Evolutionary conservation across 2,113 vertebrate species (phyloP), one percentile per base, ranked within the genome.

Genomic region (Saccopteryx leptura): DNA sequence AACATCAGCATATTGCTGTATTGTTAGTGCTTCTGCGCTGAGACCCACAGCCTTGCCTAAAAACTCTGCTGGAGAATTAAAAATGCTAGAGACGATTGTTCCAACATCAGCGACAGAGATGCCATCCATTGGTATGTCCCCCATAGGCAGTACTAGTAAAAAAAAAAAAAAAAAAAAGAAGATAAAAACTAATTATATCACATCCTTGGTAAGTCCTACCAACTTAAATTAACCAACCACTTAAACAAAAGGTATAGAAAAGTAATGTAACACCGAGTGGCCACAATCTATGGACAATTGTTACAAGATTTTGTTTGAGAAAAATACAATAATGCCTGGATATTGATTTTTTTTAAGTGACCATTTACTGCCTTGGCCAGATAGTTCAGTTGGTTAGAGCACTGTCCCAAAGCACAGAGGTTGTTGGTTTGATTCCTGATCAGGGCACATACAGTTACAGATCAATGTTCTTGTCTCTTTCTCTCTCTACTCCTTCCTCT

Each of bases 31-130:
- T 75, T 98, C 97, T 48, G 94, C 66, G 17, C 95, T 95, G 72
- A 98, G 97, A 26, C 95, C 94, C 33, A 97, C 63, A 0, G 91
- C 86, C 75, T 98, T 97, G 68, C 95, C 97, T 2, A 91, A 5
- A 84, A 97, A 96, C 58, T 97, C 69, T 31, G 89, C 88, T 48
- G 96, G 94, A 76, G 90, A 96, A 91, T 89, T 94, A 9, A 98
- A 97, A 83, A 97, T 94, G 72, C 93, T 93, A 14, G 15, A 63
- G 46, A 97, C 50, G 0, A 50, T 39, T 5, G 50, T 74, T 74
- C 97, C 97, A 3, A 90, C 0, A 68, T 97, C 97, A 15, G 79
- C 89, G 1, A 96, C 93, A 0, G 94, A 97, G 87, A 97, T 93
- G 4, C 97, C 96, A 79, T 97, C 76, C 97, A 97, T 78, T 0